phyloP scores from a whole-genome alignment of 2,113 vertebrate species.

The Pterophyllum scalare region DNA sequence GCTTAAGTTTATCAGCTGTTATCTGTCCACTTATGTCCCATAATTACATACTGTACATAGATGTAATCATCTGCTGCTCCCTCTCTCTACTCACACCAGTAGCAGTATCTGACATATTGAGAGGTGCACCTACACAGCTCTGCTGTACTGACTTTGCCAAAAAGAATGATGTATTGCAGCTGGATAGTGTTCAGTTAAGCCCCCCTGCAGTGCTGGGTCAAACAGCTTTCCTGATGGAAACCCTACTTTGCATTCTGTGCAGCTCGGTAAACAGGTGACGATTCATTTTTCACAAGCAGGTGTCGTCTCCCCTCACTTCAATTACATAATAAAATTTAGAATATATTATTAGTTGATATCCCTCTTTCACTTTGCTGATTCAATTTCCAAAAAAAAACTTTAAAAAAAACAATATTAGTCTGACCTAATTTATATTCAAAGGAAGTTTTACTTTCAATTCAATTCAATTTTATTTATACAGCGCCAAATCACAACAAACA shows the following conservation, averaged over 20 bases:
- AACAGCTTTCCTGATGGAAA: not conserved
- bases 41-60: no score
- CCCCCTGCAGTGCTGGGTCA: conserved; percentile 2
- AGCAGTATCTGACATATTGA: not conserved
- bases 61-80: no score
- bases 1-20: not conserved
- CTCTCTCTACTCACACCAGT: not conserved
- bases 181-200: not conserved
- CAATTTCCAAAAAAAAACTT: not conserved
- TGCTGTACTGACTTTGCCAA: conserved; percentile 9
- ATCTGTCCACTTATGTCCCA: no score
- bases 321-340: not conserved
- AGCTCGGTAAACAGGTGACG: not conserved
- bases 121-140: not conserved
- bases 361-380: not conserved
- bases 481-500: no score
- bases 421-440: not conserved
- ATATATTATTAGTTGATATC: not conserved
- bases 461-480: no score
- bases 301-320: not conserved
- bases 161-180: conserved; percentile 8
- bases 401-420: not conserved
- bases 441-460: not conserved
- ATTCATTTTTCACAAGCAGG: not conserved
- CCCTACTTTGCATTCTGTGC: not conserved